Evolutionary conservation across 2,797 vertebrate genomes (phyloP).

Genomic region (Hypotaenidia okinawae): DNA sequence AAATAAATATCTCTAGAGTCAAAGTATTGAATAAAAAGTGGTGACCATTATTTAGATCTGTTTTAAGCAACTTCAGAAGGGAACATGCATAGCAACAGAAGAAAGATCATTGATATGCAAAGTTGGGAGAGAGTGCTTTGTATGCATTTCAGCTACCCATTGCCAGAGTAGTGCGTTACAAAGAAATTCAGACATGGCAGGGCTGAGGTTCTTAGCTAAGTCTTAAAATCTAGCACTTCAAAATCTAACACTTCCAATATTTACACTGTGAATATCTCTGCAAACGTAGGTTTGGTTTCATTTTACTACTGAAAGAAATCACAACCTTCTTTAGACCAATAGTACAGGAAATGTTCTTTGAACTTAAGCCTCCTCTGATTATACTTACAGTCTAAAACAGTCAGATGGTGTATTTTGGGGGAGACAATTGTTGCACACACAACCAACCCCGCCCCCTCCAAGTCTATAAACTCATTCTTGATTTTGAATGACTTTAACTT

Average conservation of each 20-base stretch:
- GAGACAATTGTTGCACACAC: not conserved
- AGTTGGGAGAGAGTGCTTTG: not conserved
- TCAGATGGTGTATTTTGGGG: not conserved
- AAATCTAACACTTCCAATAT: not conserved
- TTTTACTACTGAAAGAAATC: not conserved
- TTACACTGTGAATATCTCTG: not conserved
- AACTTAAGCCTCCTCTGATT: not conserved
- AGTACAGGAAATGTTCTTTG: not conserved
- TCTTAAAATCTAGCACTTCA: not conserved
- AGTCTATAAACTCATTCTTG: not conserved
- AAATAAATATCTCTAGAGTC: not conserved
- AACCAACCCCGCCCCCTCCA: rapidly evolving
- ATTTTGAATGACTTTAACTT: not conserved
- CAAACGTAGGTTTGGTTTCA: not conserved
- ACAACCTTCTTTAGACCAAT: not conserved
- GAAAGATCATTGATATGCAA: conserved; percentile 11
- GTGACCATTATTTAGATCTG: not conserved
- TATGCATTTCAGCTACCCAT: conserved; percentile 9
- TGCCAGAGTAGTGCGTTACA: not conserved
- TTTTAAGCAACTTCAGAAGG: not conserved
- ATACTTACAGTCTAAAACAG: not conserved
- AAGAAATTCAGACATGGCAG: not conserved
- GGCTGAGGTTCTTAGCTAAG: not conserved
- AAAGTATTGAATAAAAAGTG: not conserved
- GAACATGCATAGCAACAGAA: not conserved